Percentiles rank a stretch among this genome's conserved stretches.
These are phyloP conservation scores for Hypocryptadius cinnamomeus DNA, from an alignment of 2,113 vertebrate genomes.

Conservation along the genomic window DNA sequence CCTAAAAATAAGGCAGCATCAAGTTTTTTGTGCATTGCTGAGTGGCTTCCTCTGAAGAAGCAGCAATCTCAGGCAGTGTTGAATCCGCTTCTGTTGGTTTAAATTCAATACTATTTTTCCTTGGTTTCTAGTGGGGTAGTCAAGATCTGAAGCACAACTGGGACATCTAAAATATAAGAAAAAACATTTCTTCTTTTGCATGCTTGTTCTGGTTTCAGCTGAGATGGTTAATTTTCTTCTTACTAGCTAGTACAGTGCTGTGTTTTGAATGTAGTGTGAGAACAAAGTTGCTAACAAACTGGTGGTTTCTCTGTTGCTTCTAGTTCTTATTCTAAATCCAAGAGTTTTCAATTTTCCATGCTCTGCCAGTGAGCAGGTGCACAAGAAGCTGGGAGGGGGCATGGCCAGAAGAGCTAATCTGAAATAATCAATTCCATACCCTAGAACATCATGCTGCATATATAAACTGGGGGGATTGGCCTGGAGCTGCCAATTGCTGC, in stretches of 20 bases:
- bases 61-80: constrained; percentile 54
- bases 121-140: constrained; percentile 60
- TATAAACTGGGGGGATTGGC: background rate
- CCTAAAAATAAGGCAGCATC: constrained; percentile 70
- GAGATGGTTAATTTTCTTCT: background rate
- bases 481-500: accelerated
- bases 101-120: background rate
- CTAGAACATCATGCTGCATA: background rate
- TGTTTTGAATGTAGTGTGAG: background rate
- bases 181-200: constrained; percentile 52
- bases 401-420: background rate
- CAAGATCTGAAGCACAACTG: constrained; percentile 74
- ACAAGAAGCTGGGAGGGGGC: background rate
- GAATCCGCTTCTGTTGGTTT: constrained; percentile 62
- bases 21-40: constrained; percentile 60
- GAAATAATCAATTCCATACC: background rate
- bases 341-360: background rate
- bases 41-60: constrained; percentile 47
- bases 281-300: background rate
- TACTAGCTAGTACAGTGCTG: background rate
- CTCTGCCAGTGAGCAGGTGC: background rate
- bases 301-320: background rate
- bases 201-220: background rate
- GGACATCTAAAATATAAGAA: constrained; percentile 62
- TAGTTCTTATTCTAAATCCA: background rate